phyloP scores from a whole-genome alignment of 2,797 vertebrate genomes.

The Alcedo quadribrachys region DNA sequence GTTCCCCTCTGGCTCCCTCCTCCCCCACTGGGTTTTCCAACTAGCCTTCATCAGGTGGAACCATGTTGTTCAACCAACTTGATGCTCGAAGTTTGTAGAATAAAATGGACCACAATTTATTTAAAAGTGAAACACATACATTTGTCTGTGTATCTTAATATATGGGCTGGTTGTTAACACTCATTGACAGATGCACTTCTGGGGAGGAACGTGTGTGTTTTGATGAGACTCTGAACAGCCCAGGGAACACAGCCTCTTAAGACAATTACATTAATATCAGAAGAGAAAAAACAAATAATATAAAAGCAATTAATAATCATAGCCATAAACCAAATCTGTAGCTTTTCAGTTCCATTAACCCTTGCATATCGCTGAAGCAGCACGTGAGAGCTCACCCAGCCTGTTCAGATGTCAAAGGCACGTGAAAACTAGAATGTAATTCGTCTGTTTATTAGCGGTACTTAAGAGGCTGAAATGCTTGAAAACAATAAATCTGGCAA shows the following conservation, averaged over 20 bases:
- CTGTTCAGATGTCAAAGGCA: background rate
- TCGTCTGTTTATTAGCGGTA: background rate
- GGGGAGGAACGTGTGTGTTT: background rate
- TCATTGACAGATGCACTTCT: background rate
- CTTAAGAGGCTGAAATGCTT: background rate
- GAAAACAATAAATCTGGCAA: background rate
- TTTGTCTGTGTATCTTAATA: background rate
- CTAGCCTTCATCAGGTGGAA: background rate
- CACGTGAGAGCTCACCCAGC: background rate
- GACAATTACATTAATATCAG: background rate
- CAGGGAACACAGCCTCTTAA: background rate
- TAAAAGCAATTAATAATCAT: background rate
- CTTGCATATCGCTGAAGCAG: background rate
- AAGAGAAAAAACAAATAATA: fast-evolving
- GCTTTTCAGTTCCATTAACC: background rate
- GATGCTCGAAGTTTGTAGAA: background rate
- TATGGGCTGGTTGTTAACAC: background rate
- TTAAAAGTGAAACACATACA: background rate
- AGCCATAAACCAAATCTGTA: background rate
- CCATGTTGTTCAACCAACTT: fast-evolving
- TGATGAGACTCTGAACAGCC: background rate
- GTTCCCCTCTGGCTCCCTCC: background rate
- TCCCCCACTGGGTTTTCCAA: background rate
- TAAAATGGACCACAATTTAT: background rate
- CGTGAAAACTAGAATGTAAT: background rate